Base-by-base conservation (phyloP, 2,888 invertebrate species). In the Eutolmus rufibarbis region DNA sequence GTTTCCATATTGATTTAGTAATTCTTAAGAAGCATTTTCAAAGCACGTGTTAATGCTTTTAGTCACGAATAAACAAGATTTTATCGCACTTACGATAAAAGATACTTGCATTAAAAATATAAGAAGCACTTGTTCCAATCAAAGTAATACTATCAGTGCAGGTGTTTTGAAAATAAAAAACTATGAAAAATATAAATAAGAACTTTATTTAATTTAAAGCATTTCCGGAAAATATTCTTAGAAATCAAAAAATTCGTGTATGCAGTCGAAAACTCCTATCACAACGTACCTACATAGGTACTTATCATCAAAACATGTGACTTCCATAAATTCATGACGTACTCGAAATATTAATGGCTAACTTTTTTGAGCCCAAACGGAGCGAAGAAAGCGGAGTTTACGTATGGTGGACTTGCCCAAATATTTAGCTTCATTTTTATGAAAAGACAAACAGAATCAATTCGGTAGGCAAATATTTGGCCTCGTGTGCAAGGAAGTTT, bases 361-460 rank as follows among this genome's bases (percentile, higher is more conserved):
- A 66, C 23, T 66, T 66, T 66, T 66, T 23, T 19, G 9, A 66
- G 19, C 28, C 28, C 66, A 66, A 66, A 66, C 66, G 66, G 66
- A 66, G 66, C 66, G 78, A 43, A 78, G 43, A 78, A 78, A 78
- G 19, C 74, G 23, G 28, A 66, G 28, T 66, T 66, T 66, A 66
- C 66, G 66, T 66, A 40, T 74, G 43, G 81, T 31, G 81, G 56
- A 31, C 81, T 81, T 81, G 16, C 8, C 5, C 31, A 87, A 87
- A 87, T 87, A 87, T 87, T 87, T 87, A 74, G n/a, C 37, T 81
- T 87, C 28, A 81, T 87, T 88, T 88, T 88, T 87, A 79, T 88
- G 87, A 87, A 86, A 88, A 87, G 82, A 84, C 76, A 88, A 88
- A 88, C 87, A 88, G 86, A 88, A 87, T 88, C 88, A 88, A 88